Percentiles rank a stretch among this genome's conserved stretches.
These are phyloP conservation scores for Melinaea menophilus DNA, from an alignment of 2,888 invertebrate genomes.

Conservation along the genomic window DNA sequence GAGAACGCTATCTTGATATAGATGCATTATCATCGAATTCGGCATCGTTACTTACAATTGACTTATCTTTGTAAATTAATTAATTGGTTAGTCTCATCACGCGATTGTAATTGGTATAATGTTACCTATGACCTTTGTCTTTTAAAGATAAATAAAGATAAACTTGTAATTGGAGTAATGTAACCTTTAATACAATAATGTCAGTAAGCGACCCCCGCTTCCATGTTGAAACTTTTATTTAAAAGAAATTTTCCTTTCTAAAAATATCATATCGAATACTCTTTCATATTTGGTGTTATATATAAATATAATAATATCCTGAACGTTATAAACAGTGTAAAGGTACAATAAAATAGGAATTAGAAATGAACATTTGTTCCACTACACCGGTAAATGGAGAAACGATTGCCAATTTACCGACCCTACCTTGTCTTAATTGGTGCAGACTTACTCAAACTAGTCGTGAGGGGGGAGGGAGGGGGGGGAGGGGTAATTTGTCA, in stretches of 20 bases:
- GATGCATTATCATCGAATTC: slow-evolving; percentile 72
- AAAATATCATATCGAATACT: too few relatives aligned
- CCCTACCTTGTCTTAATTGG: slow-evolving; percentile 73
- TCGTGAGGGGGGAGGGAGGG: slow-evolving; percentile 57
- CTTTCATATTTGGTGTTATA: too few relatives aligned
- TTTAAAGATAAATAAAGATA: slow-evolving; percentile 8
- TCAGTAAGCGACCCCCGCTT: not conserved
- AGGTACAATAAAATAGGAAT: slow-evolving; percentile 47
- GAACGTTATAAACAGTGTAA: slow-evolving; percentile 6
- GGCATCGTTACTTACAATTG: slow-evolving; percentile 66
- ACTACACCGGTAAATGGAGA: slow-evolving; percentile 66
- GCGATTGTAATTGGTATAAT: slow-evolving; percentile 60
- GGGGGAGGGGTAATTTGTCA: slow-evolving; percentile 75
- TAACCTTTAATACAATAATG: not conserved
- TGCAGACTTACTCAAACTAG: slow-evolving; percentile 71
- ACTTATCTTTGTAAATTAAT: slow-evolving; percentile 72
- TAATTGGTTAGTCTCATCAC: slow-evolving; percentile 66
- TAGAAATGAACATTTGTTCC: slow-evolving; percentile 50
- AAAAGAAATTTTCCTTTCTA: too few relatives aligned
- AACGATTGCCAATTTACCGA: slow-evolving; percentile 76
- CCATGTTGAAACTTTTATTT: too few relatives aligned
- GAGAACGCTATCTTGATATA: slow-evolving; percentile 56
- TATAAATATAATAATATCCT: too few relatives aligned
- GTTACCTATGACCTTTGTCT: slow-evolving; percentile 14
- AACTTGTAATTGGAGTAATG: slow-evolving; percentile 6